phyloP scores from a whole-genome alignment of 2,797 vertebrate species.

The Potorous gilbertii region DNA sequence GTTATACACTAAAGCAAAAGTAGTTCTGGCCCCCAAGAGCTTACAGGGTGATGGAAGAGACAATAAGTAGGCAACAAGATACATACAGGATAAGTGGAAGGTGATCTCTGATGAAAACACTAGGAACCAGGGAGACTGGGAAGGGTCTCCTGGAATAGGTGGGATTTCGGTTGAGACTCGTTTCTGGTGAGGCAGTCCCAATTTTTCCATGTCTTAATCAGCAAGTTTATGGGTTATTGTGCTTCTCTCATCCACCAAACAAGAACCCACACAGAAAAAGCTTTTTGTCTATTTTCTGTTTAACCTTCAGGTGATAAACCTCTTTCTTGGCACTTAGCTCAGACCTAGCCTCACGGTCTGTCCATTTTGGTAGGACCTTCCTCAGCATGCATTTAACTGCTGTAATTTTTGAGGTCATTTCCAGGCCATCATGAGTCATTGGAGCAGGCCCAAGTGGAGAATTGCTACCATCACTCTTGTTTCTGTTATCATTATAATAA shows the following conservation, averaged over 20 bases:
- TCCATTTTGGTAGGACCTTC: background rate
- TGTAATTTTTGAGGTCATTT: background rate
- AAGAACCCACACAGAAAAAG: background rate
- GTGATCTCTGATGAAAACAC: background rate
- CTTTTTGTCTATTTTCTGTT: background rate
- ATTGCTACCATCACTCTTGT: background rate
- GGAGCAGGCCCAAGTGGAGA: background rate
- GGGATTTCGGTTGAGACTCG: background rate
- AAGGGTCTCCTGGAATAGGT: background rate
- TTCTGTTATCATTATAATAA: background rate
- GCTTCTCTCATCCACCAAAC: background rate
- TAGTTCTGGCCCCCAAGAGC: background rate
- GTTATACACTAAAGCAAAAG: background rate
- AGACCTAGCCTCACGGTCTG: background rate
- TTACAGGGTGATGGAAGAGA: background rate
- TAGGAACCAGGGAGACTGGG: fast-evolving
- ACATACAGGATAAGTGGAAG: background rate
- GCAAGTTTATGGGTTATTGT: background rate
- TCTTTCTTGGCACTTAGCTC: background rate
- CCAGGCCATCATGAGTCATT: background rate
- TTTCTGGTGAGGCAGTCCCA: background rate
- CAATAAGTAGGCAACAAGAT: background rate
- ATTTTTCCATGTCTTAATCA: background rate
- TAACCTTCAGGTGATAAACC: background rate
- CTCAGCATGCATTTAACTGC: background rate